Evolutionary conservation across 2,113 vertebrate species (phyloP), one percentile per base, ranked within the genome.

Genomic region (Capreolus pygargus): DNA sequence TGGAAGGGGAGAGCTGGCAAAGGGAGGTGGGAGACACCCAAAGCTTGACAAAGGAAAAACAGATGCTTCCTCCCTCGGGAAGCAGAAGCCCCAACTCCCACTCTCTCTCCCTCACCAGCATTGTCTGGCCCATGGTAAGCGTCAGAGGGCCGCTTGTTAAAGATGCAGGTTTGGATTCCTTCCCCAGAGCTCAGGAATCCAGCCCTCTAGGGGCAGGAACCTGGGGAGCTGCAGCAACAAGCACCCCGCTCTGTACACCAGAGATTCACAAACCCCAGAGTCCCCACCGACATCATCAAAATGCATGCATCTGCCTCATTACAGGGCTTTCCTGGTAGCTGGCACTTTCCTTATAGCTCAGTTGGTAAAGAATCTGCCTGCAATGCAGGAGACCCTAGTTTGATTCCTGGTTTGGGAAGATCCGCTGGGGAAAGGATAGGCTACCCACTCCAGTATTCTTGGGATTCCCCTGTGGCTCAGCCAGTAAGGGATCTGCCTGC

Each of bases 231-330:
- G 58, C 21, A 17, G 3, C n/a, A 33, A 25, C 43, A 86, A 81
- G 58, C 28, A 36, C 1, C 67, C 60, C 54, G 1, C 1, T 23
- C n/a, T 16, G 3, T 2, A 70, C 7, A 21, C 13, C 58, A 61
- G 39, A 3, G 5, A 6, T 28, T 70, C 58, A 54, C 43, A 25
- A 13, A n/a, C 4, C 23, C 25, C 55, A 2, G n/a, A 23, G 1
- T 27, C 15, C 90, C 28, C n/a, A 9, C 23, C 39, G n/a, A 47
- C 57, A 2, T 47, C 17, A 91, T 78, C 61, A 47, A 9, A 16
- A 33, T 23, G 9, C 2, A 0, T 1, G 10, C 27, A 15, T 36
- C 10, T 16, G 33, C 23, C 58, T 36, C 39, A 1, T 6, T 7
- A 36, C 39, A 1, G 1, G 21, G 33, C 50, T 39, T 74, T 11